A percentile compares a stretch with the other conserved stretches of the same genome.
Evolutionary conservation across 1,140 invertebrate species (phyloP).

Genomic region (Drosophila navojoa): DNA sequence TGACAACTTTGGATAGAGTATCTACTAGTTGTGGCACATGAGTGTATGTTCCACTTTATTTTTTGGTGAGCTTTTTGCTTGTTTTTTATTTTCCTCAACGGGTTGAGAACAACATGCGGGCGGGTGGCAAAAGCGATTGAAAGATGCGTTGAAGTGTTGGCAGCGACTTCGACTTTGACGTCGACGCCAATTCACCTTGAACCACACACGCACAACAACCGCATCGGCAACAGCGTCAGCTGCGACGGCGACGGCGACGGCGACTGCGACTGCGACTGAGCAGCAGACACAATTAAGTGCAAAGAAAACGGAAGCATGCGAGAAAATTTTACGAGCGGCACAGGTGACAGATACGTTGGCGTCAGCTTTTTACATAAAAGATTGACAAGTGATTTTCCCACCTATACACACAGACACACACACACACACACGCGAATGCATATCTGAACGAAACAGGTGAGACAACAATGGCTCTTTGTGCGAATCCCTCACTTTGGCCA

Average conservation of each 20-base stretch:
- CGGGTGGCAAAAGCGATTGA: constrained; percentile 60
- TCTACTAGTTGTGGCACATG: constrained; percentile 3
- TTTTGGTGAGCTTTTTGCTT: constrained; percentile 2
- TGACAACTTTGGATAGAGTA: constrained; percentile 2
- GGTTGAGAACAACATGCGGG: constrained; percentile 32
- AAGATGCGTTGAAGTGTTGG: constrained; percentile 69
- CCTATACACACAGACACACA: constrained; percentile 49
- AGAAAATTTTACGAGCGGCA: constrained; percentile 74
- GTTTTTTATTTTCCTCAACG: constrained; percentile 49
- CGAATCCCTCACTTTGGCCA: neutral
- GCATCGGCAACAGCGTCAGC: constrained; percentile 11
- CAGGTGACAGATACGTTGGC: constrained; percentile 55
- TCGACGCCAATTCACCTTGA: constrained; percentile 67
- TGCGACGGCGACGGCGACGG: constrained; percentile 12
- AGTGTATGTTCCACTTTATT: neutral
- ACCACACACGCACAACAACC: constrained; percentile 68
- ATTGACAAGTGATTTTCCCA: constrained; percentile 81
- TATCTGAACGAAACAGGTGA: constrained; percentile 25
- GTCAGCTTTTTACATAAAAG: constrained; percentile 79
- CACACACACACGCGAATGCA: constrained; percentile 4
- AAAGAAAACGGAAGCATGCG: constrained; percentile 73
- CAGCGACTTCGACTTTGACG: constrained; percentile 38
- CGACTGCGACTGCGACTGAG: constrained; percentile 35
- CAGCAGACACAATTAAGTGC: constrained; percentile 76
- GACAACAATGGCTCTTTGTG: constrained; percentile 19